These are phyloP conservation scores for Semnopithecus entellus DNA, from an alignment of 2,113 vertebrate genomes.

Conservation along the genomic window DNA sequence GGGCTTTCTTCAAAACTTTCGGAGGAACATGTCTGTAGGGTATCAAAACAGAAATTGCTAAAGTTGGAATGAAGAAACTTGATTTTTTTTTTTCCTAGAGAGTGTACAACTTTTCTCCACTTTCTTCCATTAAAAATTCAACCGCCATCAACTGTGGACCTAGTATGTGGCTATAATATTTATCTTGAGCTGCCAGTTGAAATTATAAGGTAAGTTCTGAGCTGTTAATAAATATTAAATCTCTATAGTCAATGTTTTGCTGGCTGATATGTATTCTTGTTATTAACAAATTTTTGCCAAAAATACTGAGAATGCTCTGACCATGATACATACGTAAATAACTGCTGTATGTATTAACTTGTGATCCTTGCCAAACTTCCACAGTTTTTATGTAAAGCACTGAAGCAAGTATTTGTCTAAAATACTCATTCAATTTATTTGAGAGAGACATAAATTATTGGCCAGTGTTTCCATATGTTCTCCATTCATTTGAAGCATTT, in stretches of 20 bases:
- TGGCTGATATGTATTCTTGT: neutral
- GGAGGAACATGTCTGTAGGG: constrained; percentile 66
- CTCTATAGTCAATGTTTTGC: neutral
- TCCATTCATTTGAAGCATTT: neutral
- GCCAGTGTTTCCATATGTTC: neutral
- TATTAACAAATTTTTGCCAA: neutral
- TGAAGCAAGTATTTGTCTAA: constrained; percentile 19
- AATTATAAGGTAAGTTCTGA: constrained; percentile 5
- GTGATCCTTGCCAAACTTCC: neutral
- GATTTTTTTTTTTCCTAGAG: neutral
- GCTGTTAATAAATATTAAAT: neutral
- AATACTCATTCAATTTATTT: neutral
- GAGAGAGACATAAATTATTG: neutral
- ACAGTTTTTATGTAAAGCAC: neutral
- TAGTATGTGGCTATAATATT: constrained; percentile 1
- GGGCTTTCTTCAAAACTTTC: constrained; percentile 77
- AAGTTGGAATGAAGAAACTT: constrained; percentile 49
- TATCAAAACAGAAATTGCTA: constrained; percentile 62
- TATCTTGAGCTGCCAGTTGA: neutral
- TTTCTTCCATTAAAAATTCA: neutral
- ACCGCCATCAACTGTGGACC: neutral
- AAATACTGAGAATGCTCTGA: neutral
- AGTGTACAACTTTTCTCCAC: neutral
- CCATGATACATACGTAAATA: neutral
- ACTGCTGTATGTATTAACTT: neutral